Evolutionary conservation across 1,140 invertebrate genomes (phyloP).

Genomic region (Calephelis nemesis): DNA sequence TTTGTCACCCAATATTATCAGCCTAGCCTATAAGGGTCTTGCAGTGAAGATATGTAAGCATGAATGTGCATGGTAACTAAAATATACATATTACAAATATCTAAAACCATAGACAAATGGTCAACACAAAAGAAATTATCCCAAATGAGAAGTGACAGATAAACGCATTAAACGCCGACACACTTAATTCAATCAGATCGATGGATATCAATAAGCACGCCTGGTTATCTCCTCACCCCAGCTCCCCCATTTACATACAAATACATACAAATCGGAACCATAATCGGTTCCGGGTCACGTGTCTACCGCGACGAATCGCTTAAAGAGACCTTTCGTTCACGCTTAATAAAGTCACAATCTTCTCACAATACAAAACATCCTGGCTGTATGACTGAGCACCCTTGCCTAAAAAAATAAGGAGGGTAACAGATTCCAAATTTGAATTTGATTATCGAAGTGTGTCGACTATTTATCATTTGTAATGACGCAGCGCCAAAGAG

Average conservation of each 20-base stretch:
- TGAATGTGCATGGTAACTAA: too few species aligned
- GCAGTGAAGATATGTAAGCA: too few species aligned
- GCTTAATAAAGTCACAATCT: constrained; percentile 75
- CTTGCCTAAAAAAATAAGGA: constrained; percentile 50
- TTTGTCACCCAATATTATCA: too few species aligned
- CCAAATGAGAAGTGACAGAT: constrained; percentile 31
- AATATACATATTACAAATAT: too few species aligned
- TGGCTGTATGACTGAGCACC: constrained; percentile 48
- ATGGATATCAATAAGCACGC: constrained; percentile 61
- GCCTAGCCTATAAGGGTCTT: too few species aligned
- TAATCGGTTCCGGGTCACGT: constrained; percentile 78
- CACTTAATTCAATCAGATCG: constrained; percentile 67
- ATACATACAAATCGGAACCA: constrained; percentile 71
- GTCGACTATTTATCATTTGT: constrained; percentile 75
- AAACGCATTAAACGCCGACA: constrained; percentile 52
- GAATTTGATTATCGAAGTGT: constrained; percentile 79
- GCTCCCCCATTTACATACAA: constrained; percentile 67
- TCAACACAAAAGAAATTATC: constrained; percentile 22
- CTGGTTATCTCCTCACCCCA: constrained; percentile 66
- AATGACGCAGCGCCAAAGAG: constrained; percentile 57
- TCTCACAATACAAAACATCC: constrained; percentile 67
- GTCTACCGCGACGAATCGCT: constrained; percentile 64
- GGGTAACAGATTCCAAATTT: constrained; percentile 78
- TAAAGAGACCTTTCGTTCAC: constrained; percentile 70
- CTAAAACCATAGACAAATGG: background rate